Evolutionary conservation across 1,140 invertebrate species (phyloP), one percentile per base, ranked within the genome.

Genomic region (Daktulosphaira vitifoliae): DNA sequence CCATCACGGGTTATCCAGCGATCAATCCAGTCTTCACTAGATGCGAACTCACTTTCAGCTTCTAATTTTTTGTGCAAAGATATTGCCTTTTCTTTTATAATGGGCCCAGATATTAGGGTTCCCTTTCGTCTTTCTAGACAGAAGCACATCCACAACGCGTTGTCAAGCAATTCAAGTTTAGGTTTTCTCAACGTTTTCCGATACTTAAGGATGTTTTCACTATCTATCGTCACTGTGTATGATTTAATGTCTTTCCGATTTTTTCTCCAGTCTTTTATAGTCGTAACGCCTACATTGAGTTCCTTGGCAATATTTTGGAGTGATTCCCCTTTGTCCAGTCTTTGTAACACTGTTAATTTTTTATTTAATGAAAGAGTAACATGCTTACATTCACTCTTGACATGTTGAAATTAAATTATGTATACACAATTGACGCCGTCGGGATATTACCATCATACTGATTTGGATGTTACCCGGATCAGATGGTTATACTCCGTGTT

Each of bases 1-100:
- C 62, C 62, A 68, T 70, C 48, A 2, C 68, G 26, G 11, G 65
- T 50, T 66, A 69, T 69, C 26, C 38, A 39, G n/a, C 54, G 3
- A 46, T 18, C 42, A 46, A 74, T 65, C 74, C 75, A 77, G 33
- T 73, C 73, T 70, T 73, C 70, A 65, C 72, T 73, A 48, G 72
- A 72, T 18, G 46, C 46, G 70, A 76, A 76, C 51, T 71, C 42
- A 65, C 64, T 44, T 48, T 3, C 18, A 22, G 44, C 18, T 68
- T 68, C 50, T 70, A 62, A 42, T 23, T 62, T 42, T 46, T 62
- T 42, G 26, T 38, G 20, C 23, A 62, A 44, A 44, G 25, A 25
- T 46, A 25, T 25, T 44, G 42, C 54, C 39, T 59, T 59, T 42
- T 59, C 39, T 59, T 59, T 39, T 22, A 59, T 59, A 18, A 59